Base-by-base conservation (phyloP, 2,113 vertebrate species). In the Rhizomys pruinosus region DNA sequence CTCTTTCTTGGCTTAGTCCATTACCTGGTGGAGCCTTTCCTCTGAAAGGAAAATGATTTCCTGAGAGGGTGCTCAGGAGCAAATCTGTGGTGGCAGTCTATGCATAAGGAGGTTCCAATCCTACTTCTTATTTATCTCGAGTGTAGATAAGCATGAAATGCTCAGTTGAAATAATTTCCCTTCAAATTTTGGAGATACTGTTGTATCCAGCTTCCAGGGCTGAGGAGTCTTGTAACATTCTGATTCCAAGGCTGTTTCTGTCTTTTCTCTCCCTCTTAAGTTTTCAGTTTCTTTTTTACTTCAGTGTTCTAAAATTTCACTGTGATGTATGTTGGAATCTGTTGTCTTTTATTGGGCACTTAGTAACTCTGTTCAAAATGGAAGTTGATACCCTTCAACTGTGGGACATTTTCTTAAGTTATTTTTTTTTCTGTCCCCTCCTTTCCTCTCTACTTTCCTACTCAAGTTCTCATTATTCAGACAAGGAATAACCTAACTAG, bases 251-350 rank as follows among this genome's bases (percentile, higher is more conserved):
- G 44, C 34, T 89, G 47, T 52, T 52, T 52, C 47, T 52, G 11
- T 52, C 47, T 52, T 52, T 52, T 52, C 47, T 47, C 73, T 23
- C 37, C 84, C 23, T 73, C 42, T 34, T 74, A 68, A 68, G 32
- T 66, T 87, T 90, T 85, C 71, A 29, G 23, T 86, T 74, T 96
- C 76, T 37, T 90, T 96, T 61, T 87, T 68, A 90, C 7, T 39
- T 89, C 22, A 25, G 0, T 73, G 63, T 79, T 68, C 52, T 90
- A 87, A 90, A 94, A 81, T 72, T 44, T 92, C 55, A 68, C 78
- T 77, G 9, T 25, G 64, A 20, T 8, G 1, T 84, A 34, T 59
- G 52, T 76, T 64, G 16, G n/a, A 42, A 11, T 87, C 19, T 59
- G 42, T 42, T 82, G 13, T 69, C 17, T 79, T 37, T 69, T 44